These are phyloP conservation scores for Melanogrammus aeglefinus DNA, from an alignment of 2,797 vertebrate species.

Conservation along the genomic window DNA sequence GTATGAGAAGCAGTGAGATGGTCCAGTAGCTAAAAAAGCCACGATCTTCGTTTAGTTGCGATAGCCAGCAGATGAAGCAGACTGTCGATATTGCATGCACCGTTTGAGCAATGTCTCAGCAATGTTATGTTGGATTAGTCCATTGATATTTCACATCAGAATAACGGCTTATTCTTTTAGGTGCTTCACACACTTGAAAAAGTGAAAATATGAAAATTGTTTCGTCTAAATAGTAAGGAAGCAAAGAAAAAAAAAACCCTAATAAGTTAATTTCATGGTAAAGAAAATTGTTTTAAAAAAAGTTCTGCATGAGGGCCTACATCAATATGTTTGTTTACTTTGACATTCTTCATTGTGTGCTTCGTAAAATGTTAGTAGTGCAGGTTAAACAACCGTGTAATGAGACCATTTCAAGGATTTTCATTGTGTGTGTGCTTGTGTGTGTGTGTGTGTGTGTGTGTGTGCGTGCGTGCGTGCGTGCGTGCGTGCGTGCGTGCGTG, in stretches of 20 bases:
- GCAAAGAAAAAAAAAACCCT: not conserved
- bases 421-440: not conserved
- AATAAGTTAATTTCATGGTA: not conserved
- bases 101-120: not conserved
- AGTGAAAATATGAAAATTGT: not conserved
- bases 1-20: not conserved
- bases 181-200: not conserved
- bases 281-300: not conserved
- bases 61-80: conserved; percentile 17
- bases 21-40: not conserved
- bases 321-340: not conserved
- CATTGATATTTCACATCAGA: not conserved
- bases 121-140: not conserved
- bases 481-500: too few relatives aligned
- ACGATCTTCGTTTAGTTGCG: conserved; percentile 4
- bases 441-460: too few relatives aligned
- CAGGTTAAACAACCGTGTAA: not conserved
- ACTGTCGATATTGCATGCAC: conserved; percentile 16
- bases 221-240: not conserved
- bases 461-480: too few relatives aligned
- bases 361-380: not conserved
- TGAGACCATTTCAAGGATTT: not conserved
- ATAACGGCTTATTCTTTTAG: not conserved
- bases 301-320: too few relatives aligned
- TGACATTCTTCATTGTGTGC: not conserved